These are phyloP conservation scores for Tenthredo amoena DNA, from an alignment of 2,888 invertebrate genomes.

Conservation along the genomic window DNA sequence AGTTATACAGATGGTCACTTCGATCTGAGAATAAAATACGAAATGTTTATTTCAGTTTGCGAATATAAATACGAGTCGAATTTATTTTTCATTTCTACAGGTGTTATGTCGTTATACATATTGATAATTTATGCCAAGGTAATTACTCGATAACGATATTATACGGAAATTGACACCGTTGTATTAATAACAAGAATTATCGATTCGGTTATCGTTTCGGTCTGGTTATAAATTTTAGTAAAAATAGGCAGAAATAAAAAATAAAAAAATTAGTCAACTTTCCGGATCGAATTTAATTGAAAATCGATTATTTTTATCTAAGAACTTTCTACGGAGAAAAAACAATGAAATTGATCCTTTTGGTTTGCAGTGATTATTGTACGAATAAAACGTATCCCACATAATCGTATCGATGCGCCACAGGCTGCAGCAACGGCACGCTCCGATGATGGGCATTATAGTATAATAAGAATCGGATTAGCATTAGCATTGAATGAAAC, in stretches of 20 bases:
- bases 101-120: no score
- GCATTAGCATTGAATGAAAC: conserved; percentile 78
- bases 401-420: conserved; percentile 54
- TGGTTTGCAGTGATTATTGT: background rate
- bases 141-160: no score
- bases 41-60: background rate
- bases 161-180: no score
- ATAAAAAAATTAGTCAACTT: background rate
- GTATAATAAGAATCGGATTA: conserved; percentile 78
- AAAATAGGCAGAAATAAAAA: background rate
- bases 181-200: background rate
- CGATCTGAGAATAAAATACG: background rate
- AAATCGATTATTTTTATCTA: background rate
- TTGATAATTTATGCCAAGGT: no score
- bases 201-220: background rate
- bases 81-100: background rate
- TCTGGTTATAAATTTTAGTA: background rate
- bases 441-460: conserved; percentile 70
- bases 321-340: background rate
- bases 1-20: no score
- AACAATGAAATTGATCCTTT: background rate
- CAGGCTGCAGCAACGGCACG: conserved; percentile 57
- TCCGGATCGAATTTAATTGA: background rate
- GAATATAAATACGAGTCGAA: no score
- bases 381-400: background rate